Percentiles rank a stretch among this genome's conserved stretches.
Evolutionary conservation across 2,113 vertebrate genomes (phyloP).

Genomic region (Microcebus griseorufus): DNA sequence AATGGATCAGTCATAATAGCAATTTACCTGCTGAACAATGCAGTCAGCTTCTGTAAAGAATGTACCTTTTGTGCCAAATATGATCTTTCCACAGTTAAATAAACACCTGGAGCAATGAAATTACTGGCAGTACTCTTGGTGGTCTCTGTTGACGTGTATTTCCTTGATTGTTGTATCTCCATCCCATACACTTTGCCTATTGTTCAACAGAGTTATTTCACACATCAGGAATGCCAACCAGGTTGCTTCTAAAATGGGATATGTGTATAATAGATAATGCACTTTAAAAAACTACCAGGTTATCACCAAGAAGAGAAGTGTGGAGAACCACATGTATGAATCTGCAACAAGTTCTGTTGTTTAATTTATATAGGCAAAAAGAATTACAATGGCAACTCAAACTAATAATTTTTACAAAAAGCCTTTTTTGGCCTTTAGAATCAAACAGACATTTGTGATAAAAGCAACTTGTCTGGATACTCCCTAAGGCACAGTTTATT

Average conservation of each 20-base stretch:
- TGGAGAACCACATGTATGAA: background rate
- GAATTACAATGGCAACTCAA: background rate
- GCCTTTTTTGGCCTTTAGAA: background rate
- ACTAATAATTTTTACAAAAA: background rate
- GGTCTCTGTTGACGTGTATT: constrained; percentile 54
- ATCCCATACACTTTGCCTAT: constrained; percentile 53
- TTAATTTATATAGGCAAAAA: background rate
- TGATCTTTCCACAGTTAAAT: constrained; percentile 47
- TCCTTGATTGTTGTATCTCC: constrained; percentile 43
- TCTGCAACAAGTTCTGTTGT: constrained; percentile 30
- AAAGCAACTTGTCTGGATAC: background rate
- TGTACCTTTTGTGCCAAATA: background rate
- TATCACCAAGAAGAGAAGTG: constrained; percentile 20
- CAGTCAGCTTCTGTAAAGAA: constrained; percentile 42
- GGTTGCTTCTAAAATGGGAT: constrained; percentile 53
- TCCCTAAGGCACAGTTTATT: background rate
- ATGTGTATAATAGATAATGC: background rate
- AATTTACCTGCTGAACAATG: constrained; percentile 43
- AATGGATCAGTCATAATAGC: constrained; percentile 4
- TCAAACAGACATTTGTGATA: background rate
- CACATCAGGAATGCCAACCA: constrained; percentile 52
- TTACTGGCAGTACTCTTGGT: constrained; percentile 57
- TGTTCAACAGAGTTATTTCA: constrained; percentile 70
- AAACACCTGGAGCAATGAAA: constrained; percentile 32
- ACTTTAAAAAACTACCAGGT: constrained; percentile 48